A percentile compares a stretch with the other conserved stretches of the same genome.
These are phyloP conservation scores for Leucoraja ocellata DNA, from an alignment of 2,797 vertebrate species.

Conservation along the genomic window DNA sequence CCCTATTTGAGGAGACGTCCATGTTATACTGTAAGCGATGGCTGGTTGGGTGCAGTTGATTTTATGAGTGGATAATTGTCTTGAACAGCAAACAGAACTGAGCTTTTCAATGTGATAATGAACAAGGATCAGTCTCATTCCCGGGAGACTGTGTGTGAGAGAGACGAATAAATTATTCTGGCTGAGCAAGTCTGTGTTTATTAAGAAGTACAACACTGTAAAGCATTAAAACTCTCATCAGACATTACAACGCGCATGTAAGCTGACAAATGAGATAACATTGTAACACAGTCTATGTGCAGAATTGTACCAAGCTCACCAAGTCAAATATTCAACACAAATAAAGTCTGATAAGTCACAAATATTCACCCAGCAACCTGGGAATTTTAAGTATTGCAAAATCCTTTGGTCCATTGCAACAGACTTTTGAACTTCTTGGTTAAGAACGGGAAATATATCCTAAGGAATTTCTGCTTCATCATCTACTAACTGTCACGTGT, in stretches of 20 bases:
- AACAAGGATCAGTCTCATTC: background rate
- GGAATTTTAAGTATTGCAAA: background rate
- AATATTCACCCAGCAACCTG: background rate
- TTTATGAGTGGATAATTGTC: background rate
- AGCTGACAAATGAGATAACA: background rate
- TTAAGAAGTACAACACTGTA: background rate
- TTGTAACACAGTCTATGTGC: background rate
- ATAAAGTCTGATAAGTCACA: background rate
- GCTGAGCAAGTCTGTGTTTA: background rate
- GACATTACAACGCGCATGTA: background rate
- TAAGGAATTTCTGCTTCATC: background rate
- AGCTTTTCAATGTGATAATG: background rate
- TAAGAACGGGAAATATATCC: background rate
- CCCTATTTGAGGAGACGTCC: background rate
- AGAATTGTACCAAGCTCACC: too few relatives aligned
- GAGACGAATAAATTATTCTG: background rate
- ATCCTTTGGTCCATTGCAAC: background rate
- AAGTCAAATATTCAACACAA: background rate
- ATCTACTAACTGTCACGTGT: background rate
- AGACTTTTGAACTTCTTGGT: background rate
- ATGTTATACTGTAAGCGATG: background rate
- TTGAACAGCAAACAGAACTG: background rate
- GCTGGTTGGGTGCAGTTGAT: background rate
- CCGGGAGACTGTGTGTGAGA: background rate
- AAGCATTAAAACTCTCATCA: constrained; percentile 4